These are phyloP conservation scores for Alces alces DNA, from an alignment of 2,113 vertebrate species.

Conservation along the genomic window DNA sequence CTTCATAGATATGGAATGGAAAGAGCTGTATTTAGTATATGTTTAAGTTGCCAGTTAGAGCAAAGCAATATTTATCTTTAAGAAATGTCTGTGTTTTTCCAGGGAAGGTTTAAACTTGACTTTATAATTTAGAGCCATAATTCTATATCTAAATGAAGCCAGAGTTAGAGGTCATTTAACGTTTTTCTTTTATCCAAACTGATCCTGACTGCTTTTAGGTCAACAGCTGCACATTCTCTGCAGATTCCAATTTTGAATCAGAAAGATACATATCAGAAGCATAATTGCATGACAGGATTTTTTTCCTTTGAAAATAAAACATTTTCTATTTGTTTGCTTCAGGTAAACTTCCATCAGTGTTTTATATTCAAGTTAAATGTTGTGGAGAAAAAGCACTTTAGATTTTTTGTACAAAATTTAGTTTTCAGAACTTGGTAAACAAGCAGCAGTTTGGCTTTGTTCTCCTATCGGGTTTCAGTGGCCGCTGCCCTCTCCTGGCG, in stretches of 20 bases:
- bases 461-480: background rate
- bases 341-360: background rate
- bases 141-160: slow-evolving; percentile 47
- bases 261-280: background rate
- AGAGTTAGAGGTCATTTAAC: slow-evolving; percentile 49
- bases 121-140: slow-evolving; percentile 64
- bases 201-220: slow-evolving; percentile 65
- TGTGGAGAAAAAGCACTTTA: background rate
- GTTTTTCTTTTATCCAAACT: slow-evolving; percentile 59
- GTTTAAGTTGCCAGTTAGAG: slow-evolving; percentile 42
- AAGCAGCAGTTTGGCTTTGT: background rate
- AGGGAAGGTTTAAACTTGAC: slow-evolving; percentile 47
- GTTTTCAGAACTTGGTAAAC: background rate
- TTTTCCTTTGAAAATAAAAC: background rate
- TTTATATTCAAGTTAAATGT: background rate
- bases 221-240: slow-evolving; percentile 61
- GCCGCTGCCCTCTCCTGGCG: background rate
- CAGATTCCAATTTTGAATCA: slow-evolving; percentile 32
- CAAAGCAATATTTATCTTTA: slow-evolving; percentile 54
- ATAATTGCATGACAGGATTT: slow-evolving; percentile 1
- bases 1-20: background rate
- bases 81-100: slow-evolving; percentile 52
- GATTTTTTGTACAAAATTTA: background rate
- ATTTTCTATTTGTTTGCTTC: background rate
- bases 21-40: slow-evolving; percentile 23